Evolutionary conservation across 2,797 vertebrate genomes (phyloP).

Genomic region (Danio jaintianensis): DNA sequence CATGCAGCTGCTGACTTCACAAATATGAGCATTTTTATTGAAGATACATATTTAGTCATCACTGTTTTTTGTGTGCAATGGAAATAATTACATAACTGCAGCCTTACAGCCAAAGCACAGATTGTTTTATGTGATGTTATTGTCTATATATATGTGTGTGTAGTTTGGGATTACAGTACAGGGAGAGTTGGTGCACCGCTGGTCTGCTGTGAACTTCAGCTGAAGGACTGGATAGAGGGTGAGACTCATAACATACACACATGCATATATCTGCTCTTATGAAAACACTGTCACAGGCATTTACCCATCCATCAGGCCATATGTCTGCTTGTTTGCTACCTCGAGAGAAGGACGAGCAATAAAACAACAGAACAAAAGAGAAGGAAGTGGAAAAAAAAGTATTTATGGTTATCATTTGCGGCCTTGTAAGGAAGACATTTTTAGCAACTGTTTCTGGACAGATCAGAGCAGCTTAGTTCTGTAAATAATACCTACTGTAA

Average conservation of each 20-base stretch:
- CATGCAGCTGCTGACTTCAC: slow-evolving; percentile 19
- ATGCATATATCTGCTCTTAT: slow-evolving; percentile 23
- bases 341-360: not conserved
- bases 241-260: slow-evolving; percentile 61
- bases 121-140: not conserved
- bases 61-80: slow-evolving; percentile 4
- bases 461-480: not conserved
- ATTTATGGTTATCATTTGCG: not conserved
- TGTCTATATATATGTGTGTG: slow-evolving; percentile 38
- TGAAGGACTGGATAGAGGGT: slow-evolving; percentile 97
- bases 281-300: slow-evolving; percentile 49
- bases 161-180: slow-evolving; percentile 95
- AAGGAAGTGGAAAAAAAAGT: slow-evolving; percentile 11
- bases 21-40: not conserved
- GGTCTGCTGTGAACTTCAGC: slow-evolving; percentile 92
- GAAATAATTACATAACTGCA: slow-evolving; percentile 29
- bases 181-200: slow-evolving; percentile 94
- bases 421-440: slow-evolving; percentile 68
- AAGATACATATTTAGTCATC: slow-evolving; percentile 1
- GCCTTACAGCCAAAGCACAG: not conserved
- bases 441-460: not conserved
- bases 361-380: slow-evolving; percentile 8
- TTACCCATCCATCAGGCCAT: slow-evolving; percentile 30
- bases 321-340: slow-evolving; percentile 20
- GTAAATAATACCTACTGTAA: not conserved